phyloP scores from a whole-genome alignment of 2,888 invertebrate genomes.

The Phytoseiulus persimilis region DNA sequence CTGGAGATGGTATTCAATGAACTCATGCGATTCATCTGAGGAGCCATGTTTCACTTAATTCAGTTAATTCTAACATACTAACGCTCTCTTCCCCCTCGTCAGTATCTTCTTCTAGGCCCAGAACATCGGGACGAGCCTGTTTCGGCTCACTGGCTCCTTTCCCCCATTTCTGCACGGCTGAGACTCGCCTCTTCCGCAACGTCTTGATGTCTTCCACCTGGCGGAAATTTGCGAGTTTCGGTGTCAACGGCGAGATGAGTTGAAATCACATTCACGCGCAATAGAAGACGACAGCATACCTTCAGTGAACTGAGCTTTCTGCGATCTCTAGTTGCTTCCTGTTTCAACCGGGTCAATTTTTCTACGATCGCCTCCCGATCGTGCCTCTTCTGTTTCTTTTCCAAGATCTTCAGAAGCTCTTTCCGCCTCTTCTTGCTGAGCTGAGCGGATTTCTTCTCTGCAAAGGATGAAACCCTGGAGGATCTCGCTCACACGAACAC shows the following conservation, averaged over 20 bases:
- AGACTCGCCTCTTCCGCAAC: background rate
- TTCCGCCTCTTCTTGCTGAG: slow-evolving; percentile 27
- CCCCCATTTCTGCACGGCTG: slow-evolving; percentile 12
- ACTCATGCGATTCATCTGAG: background rate
- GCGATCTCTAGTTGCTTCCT: slow-evolving; percentile 6
- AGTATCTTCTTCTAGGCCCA: slow-evolving; percentile 7
- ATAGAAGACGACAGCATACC: background rate
- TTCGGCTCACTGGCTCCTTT: background rate
- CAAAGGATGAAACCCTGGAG: background rate
- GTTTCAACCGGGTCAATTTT: background rate
- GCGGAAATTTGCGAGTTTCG: background rate
- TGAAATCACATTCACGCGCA: too few relatives aligned
- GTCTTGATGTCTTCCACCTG: background rate
- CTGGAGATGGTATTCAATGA: background rate
- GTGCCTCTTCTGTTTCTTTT: slow-evolving; percentile 19
- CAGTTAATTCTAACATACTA: background rate
- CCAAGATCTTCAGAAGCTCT: slow-evolving; percentile 16
- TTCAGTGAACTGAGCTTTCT: background rate
- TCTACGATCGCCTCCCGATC: background rate
- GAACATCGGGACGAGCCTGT: background rate
- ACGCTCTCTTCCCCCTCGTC: background rate
- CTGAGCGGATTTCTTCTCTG: background rate
- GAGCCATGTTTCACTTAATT: background rate
- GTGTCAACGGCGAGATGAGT: too few relatives aligned
- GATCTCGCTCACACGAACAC: too few relatives aligned